These are phyloP conservation scores for Strigamia crassipes DNA, from an alignment of 2,888 invertebrate species.

Conservation along the genomic window DNA sequence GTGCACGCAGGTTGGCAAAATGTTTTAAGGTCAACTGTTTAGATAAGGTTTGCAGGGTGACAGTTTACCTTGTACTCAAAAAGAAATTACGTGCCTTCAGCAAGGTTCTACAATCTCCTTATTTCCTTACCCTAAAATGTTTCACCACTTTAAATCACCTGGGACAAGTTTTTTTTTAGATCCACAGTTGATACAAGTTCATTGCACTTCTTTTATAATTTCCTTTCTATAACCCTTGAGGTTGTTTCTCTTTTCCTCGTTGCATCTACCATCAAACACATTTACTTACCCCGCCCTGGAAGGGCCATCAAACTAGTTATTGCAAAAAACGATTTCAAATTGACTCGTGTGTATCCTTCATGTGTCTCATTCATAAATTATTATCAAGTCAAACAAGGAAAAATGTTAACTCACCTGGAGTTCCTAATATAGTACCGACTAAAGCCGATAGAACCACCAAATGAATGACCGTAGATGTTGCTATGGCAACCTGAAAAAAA, in stretches of 20 bases:
- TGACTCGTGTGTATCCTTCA: background rate
- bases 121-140: background rate
- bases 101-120: slow-evolving; percentile 20
- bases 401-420: background rate
- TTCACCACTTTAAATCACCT: background rate
- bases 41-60: background rate
- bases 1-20: slow-evolving; percentile 4
- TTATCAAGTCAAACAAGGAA: background rate
- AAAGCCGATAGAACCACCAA: background rate
- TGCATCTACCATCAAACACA: slow-evolving; percentile 4
- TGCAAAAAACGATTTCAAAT: background rate
- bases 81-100: slow-evolving; percentile 32
- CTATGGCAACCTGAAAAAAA: slow-evolving; percentile 2
- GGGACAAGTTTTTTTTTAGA: too few relatives aligned
- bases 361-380: background rate
- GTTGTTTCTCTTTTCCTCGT: background rate
- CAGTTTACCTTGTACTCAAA: slow-evolving; percentile 37
- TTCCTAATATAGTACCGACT: slow-evolving; percentile 8
- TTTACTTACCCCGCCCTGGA: background rate
- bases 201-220: slow-evolving; percentile 16
- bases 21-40: slow-evolving; percentile 31
- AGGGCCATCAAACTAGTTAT: slow-evolving; percentile 12
- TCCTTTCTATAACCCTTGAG: slow-evolving; percentile 32
- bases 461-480: background rate
- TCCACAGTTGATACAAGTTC: background rate